Evolutionary conservation across 1,140 invertebrate species (phyloP), one percentile per base, ranked within the genome.

Genomic region (Philopotamus ludificatus): DNA sequence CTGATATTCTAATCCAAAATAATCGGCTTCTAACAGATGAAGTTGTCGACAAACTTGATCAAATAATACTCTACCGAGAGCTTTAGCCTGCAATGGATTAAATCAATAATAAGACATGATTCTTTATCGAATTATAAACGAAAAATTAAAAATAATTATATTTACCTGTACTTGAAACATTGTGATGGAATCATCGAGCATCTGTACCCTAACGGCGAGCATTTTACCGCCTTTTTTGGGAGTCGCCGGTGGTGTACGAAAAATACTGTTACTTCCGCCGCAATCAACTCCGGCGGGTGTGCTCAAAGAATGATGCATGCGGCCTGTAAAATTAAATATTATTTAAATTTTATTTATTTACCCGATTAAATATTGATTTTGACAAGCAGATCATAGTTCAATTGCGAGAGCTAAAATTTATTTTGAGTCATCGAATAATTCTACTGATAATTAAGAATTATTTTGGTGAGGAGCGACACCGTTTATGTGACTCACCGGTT

Each of bases 1-100:
- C 72, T 89, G 86, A 81, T 97, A 99, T 76, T 98, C 95, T 59
- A 99, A 82, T 44, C 96, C 97, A 81, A 99, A 99, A 81, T 99
- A 99, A 80, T 99, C 97, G 1, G 92, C 89, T 83, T 99, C 97
- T 49, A 99, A 80, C 41, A 99, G 84, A 80, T 98, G 95, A 34
- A 99, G 81, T 77, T 98, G 93, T 70, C 94, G 89, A 74, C 94
- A 95, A 15, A 98, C 95, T 83, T 97, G 94, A 72, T 98, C 95
- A 79, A 98, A 98, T 21, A 99, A 82, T 18, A 95, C 89, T 73
- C 89, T 86, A 15, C 96, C 97, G 49, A 93, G 76, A 67, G 95
- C 94, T 83, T 98, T 98, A 23, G 93, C 91, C 96, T 99, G 82
- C 16, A 90, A 90, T 72, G 79, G 78, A 74, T 65, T 67, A 26